Conservation (phyloP, 2,797 vertebrate species). For the Heteromormyrus szaboi region DNA sequence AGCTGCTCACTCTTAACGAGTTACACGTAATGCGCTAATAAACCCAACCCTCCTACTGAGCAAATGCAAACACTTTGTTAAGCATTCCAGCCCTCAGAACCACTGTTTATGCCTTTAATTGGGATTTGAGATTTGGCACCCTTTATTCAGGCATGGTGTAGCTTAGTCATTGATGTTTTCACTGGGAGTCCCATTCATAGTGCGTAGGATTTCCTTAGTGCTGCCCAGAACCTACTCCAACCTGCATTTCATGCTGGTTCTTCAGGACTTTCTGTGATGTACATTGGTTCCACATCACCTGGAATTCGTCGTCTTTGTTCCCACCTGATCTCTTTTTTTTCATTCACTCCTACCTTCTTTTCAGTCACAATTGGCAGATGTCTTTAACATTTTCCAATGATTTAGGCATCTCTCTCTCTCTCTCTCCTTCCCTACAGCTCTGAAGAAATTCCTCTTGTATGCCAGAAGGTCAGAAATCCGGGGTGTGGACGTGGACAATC, state of each 20-base stretch:
- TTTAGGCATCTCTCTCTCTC: background rate
- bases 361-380: background rate
- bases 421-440: slow-evolving; percentile 54
- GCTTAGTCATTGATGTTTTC: background rate
- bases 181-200: background rate
- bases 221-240: background rate
- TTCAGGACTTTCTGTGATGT: background rate
- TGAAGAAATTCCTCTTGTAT: slow-evolving; percentile 91
- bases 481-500: slow-evolving; percentile 94
- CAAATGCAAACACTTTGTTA: background rate
- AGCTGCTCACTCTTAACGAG: background rate
- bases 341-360: background rate
- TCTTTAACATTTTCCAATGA: background rate
- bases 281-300: background rate
- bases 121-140: background rate
- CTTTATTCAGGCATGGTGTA: background rate
- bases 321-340: background rate
- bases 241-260: background rate
- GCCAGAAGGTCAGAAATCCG: slow-evolving; percentile 90
- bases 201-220: background rate
- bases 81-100: background rate
- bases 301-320: background rate
- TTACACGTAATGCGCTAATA: background rate
- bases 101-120: background rate
- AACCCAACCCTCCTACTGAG: background rate